Percentiles rank a stretch among this genome's conserved stretches.
These are phyloP conservation scores for Micropoecilia bifurca DNA, from an alignment of 2,797 vertebrate genomes.

Conservation along the genomic window DNA sequence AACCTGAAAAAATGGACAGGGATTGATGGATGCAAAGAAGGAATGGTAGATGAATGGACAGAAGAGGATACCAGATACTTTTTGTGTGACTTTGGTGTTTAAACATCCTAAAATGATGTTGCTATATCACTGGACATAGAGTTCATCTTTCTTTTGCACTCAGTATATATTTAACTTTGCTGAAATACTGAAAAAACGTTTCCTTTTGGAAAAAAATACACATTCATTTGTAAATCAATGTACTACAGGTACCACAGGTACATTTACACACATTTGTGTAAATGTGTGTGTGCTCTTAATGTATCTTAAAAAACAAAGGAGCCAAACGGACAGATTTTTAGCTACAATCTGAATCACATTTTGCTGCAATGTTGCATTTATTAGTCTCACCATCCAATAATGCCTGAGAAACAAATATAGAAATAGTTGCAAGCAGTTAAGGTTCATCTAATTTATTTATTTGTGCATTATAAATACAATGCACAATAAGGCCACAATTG, in stretches of 20 bases:
- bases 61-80: neutral
- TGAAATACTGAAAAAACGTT: neutral
- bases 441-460: neutral
- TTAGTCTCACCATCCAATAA: neutral
- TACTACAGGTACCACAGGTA: no score
- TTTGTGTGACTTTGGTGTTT: slow-evolving; percentile 21
- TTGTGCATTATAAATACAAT: neutral
- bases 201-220: neutral
- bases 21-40: neutral
- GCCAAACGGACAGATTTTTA: neutral
- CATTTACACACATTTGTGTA: no score
- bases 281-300: neutral
- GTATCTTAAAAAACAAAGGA: neutral
- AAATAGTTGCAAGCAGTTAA: neutral
- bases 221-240: no score
- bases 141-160: neutral
- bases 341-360: neutral
- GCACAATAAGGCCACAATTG: neutral
- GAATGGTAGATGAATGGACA: no score
- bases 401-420: neutral
- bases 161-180: neutral
- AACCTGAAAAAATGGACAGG: neutral
- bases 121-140: neutral
- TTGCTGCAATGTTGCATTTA: neutral
- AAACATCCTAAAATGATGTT: neutral